These are phyloP conservation scores for Gasteruption jaculator DNA, from an alignment of 2,888 invertebrate species.

Conservation along the genomic window DNA sequence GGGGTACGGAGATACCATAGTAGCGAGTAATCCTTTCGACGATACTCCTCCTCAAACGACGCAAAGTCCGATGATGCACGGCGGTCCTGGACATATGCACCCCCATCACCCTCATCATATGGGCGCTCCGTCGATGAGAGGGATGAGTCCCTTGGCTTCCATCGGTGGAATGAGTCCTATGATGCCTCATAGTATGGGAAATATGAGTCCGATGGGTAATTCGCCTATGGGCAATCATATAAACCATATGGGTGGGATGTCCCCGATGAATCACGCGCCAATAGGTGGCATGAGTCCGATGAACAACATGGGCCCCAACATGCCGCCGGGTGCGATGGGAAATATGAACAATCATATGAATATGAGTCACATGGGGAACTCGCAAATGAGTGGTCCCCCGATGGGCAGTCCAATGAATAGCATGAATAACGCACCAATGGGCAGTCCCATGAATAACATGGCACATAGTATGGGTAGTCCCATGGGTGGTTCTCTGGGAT, in stretches of 20 bases:
- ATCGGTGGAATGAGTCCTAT: slow-evolving; percentile 51
- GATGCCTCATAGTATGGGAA: slow-evolving; percentile 50
- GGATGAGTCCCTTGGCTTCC: slow-evolving; percentile 59
- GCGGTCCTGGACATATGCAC: slow-evolving; percentile 52
- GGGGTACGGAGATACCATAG: slow-evolving; percentile 89
- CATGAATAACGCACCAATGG: slow-evolving; percentile 57
- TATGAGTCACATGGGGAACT: slow-evolving; percentile 52
- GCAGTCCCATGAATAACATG: slow-evolving; percentile 62
- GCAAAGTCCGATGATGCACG: slow-evolving; percentile 55
- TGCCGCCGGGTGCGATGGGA: slow-evolving; percentile 63
- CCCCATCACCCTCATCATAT: slow-evolving; percentile 59
- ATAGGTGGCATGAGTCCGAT: slow-evolving; percentile 64
- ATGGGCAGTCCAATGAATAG: slow-evolving; percentile 64
- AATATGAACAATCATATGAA: slow-evolving; percentile 54
- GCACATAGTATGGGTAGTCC: slow-evolving; percentile 67
- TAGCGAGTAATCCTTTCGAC: slow-evolving; percentile 93
- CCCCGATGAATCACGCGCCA: slow-evolving; percentile 60
- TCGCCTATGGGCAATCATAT: slow-evolving; percentile 54
- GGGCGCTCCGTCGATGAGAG: slow-evolving; percentile 64
- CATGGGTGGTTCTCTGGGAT: slow-evolving; percentile 59
- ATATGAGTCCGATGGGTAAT: slow-evolving; percentile 49
- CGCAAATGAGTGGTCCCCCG: slow-evolving; percentile 54
- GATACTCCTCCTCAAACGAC: slow-evolving; percentile 67
- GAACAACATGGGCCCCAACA: slow-evolving; percentile 71
- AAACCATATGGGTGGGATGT: slow-evolving; percentile 61